These are phyloP conservation scores for Tringa solitaria DNA, from an alignment of 2,113 vertebrate species.

Conservation along the genomic window DNA sequence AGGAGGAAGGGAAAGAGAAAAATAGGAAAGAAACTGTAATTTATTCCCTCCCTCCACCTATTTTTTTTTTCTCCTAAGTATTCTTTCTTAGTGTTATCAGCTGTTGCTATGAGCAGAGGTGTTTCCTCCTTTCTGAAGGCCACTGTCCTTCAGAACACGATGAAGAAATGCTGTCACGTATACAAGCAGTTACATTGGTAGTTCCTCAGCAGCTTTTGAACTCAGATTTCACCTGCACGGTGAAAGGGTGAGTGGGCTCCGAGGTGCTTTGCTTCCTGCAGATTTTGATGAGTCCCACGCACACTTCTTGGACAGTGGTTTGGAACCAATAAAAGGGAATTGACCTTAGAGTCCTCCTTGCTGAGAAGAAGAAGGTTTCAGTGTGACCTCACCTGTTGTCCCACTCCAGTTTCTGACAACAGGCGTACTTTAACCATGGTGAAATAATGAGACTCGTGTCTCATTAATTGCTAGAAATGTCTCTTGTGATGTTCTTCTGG, in stretches of 20 bases:
- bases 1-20: neutral
- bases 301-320: neutral
- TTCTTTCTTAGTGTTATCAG: neutral
- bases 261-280: neutral
- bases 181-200: neutral
- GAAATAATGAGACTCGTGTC: neutral
- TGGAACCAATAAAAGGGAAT: neutral
- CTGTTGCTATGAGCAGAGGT: neutral
- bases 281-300: fast-evolving
- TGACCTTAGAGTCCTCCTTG: neutral
- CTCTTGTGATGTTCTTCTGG: neutral
- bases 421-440: neutral
- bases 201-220: neutral
- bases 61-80: neutral
- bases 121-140: neutral
- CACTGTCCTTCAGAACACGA: neutral
- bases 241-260: neutral
- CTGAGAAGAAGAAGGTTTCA: neutral
- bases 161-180: neutral
- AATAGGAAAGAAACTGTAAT: neutral
- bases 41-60: neutral
- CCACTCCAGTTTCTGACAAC: neutral
- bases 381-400: neutral
- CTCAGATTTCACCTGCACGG: neutral
- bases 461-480: neutral